Evolutionary conservation across 2,797 vertebrate genomes (phyloP), one percentile per base, ranked within the genome.

Genomic region (Poecile montanus): DNA sequence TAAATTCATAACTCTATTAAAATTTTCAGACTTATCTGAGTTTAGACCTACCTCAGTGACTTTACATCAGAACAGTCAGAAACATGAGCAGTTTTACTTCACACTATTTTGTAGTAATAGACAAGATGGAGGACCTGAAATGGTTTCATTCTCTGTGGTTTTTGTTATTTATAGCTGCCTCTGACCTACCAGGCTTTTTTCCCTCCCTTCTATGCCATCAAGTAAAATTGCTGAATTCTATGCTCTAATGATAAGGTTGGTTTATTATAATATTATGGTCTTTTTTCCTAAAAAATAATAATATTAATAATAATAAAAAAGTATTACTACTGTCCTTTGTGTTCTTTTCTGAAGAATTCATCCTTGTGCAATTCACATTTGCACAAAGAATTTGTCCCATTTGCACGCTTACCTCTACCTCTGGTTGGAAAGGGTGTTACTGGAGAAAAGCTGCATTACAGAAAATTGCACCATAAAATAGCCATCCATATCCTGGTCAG

Each of bases 381-480:
- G 38, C 38, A 40, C 38, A 40, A 40, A 40, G 38, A 40, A 40
- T 40, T 50, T 81, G 83, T 85, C 85, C 61, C 73, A 86, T 88
- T 93, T 94, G 27, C 86, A 92, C 17, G 9, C 73, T 94, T 53
- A 63, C 44, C 27, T 88, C 79, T 85, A 6, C 21, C 62, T 92
- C 76, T 78, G 71, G 23, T 56, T 79, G 56, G 89, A 76, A 88
- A 91, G 20, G 45, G 44, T 86, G 54, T 75, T 72, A 40, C 17
- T 86, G 83, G 44, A 94, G 91, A 96, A 93, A 90, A 54, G 54
- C 50, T 88, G 62, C 79, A 54, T 93, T 93, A 93, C 84, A 95
- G 89, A 92, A 96, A 96, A 96, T 95, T 88, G 73, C 54, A 94
- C 85, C 94, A 92, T 96, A 95, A 91, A 93, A 94, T 91, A 94